Percentiles rank a stretch among this genome's conserved stretches.
phyloP scores from a whole-genome alignment of 2,888 invertebrate genomes.

The Rhimphoctona megacephalus region DNA sequence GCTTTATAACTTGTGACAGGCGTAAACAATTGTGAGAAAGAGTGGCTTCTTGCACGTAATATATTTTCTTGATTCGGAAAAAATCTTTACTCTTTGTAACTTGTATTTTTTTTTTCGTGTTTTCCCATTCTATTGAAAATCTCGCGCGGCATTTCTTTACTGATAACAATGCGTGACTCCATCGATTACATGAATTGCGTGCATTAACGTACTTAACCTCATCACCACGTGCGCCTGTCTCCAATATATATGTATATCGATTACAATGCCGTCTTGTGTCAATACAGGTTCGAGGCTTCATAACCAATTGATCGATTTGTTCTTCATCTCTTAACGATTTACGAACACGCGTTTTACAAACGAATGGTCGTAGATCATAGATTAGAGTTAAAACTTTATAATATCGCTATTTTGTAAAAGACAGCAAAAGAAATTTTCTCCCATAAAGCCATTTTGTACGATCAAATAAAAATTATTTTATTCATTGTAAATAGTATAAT shows the following conservation, averaged over 20 bases:
- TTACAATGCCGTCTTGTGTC: slow-evolving; percentile 45
- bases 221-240: not conserved
- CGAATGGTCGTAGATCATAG: not conserved
- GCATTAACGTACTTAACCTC: slow-evolving; percentile 37
- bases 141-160: not conserved
- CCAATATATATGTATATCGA: slow-evolving; percentile 26
- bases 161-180: slow-evolving; percentile 24
- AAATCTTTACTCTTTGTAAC: not conserved
- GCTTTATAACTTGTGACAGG: slow-evolving; percentile 42
- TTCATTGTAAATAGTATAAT: not conserved
- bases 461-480: slow-evolving; percentile 7
- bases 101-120: not conserved
- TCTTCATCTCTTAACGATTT: not conserved
- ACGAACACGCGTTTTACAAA: slow-evolving; percentile 1
- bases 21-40: slow-evolving; percentile 86
- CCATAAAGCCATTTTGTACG: not conserved
- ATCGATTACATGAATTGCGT: slow-evolving; percentile 44
- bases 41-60: slow-evolving; percentile 76
- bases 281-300: not conserved
- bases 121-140: not conserved
- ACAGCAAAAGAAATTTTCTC: not conserved
- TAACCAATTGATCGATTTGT: slow-evolving; percentile 53
- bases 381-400: not conserved
- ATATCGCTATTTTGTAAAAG: not conserved
- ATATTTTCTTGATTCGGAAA: not conserved